phyloP scores from a whole-genome alignment of 2,113 vertebrate species.

The Antennarius striatus region DNA sequence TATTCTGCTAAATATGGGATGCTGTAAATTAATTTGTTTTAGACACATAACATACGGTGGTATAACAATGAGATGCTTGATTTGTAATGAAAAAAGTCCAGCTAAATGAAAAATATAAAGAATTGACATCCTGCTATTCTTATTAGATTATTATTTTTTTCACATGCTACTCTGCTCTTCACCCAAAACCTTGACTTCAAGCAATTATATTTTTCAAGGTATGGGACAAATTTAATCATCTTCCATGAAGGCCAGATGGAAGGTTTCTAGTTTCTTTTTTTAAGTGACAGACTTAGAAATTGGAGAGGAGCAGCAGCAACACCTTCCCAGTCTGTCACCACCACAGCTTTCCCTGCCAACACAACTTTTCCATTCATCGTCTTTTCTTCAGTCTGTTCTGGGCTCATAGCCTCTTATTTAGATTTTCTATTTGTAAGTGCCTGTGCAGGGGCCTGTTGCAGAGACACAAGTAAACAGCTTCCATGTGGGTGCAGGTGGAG shows the following conservation, averaged over 20 bases:
- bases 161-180: neutral
- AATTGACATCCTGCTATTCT: neutral
- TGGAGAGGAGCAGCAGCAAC: slow-evolving; percentile 56
- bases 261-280: slow-evolving; percentile 22
- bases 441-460: neutral
- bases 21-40: slow-evolving; percentile 11
- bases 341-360: slow-evolving; percentile 48
- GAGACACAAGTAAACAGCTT: slow-evolving; percentile 28
- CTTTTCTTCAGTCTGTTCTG: slow-evolving; percentile 35
- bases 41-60: neutral
- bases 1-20: slow-evolving; percentile 17
- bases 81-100: slow-evolving; percentile 16
- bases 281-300: slow-evolving; percentile 62
- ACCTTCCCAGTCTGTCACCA: slow-evolving; percentile 64
- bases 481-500: neutral
- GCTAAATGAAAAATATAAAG: neutral
- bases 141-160: no score
- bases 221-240: slow-evolving; percentile 12
- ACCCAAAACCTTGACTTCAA: slow-evolving; percentile 1
- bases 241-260: slow-evolving; percentile 56
- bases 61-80: neutral
- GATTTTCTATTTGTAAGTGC: slow-evolving; percentile 35
- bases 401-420: slow-evolving; percentile 38
- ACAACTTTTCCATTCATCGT: slow-evolving; percentile 42
- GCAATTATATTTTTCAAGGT: neutral